Base-by-base conservation (phyloP, 2,888 invertebrate genomes). In the Hemicrepidius hirtus region DNA sequence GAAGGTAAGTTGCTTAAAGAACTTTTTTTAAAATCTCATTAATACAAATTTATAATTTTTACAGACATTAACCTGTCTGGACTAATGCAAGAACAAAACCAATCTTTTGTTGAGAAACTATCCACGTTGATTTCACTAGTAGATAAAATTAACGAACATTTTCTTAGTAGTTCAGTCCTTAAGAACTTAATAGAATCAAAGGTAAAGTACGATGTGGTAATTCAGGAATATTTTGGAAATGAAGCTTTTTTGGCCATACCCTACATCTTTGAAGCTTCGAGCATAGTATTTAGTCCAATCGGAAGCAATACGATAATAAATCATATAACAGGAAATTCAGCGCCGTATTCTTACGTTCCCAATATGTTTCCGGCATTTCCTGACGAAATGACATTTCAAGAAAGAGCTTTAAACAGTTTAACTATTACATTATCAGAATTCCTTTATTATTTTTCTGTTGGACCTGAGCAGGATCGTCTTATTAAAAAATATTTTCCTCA, bases 261-360 rank as follows among this genome's bases (percentile, higher is more conserved):
- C 78, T 80, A 50, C 77, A 80, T 63, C n/a, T 78, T 79, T 60
- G 78, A 81, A 49, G 79, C 80, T 5, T 80, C 82, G 0, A 20
- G 80, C 6, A 75, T 84, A 24, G 65, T 81, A 0, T 73, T 83
- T 1, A 75, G 75, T 20, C 71, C 80, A 12, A 57, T 74, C 24
- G 75, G 75, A 6, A 73, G 76, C 2, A 75, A 76, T 1, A 67
- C 71, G 1, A 75, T 74, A 65, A 77, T 78, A 0, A 77, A 77
- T 20, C 75, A 73, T 13, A 68, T 74, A 12, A 69, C 77, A 6
- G 80, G 80, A 16, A 80, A 79, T 64, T 79, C 83, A 0, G 75
- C 76, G 24, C 80, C 82, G n/a, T 81, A 78, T 20, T 76, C 84
- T 0, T 84, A 82, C 60, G 80, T 84, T n/a, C 83, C 83, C 0